phyloP scores from a whole-genome alignment of 2,888 invertebrate genomes.

The Hemithea aestivaria region DNA sequence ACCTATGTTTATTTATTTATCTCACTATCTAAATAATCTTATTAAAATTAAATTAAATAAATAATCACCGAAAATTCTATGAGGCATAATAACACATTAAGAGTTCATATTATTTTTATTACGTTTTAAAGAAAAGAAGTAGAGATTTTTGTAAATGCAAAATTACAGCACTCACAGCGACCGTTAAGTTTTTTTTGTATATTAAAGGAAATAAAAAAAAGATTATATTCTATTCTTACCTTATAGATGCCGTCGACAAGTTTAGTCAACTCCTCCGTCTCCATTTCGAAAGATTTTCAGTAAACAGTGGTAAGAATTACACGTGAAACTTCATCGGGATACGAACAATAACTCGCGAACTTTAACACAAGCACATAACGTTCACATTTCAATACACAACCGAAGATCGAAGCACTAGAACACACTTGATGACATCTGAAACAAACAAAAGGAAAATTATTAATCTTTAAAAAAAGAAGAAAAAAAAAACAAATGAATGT shows the following conservation, averaged over 20 bases:
- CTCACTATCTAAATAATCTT: too few relatives aligned
- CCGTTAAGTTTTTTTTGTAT: too few relatives aligned
- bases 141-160: too few relatives aligned
- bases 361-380: conserved; percentile 65
- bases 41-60: too few relatives aligned
- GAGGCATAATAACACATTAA: too few relatives aligned
- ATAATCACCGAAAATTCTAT: too few relatives aligned
- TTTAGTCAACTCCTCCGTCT: conserved; percentile 94
- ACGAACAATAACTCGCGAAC: conserved; percentile 49
- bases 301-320: conserved; percentile 53
- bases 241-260: conserved; percentile 94
- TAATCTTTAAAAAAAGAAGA: conserved; percentile 2
- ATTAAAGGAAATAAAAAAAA: too few relatives aligned
- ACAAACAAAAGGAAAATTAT: conserved; percentile 51
- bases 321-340: conserved; percentile 68
- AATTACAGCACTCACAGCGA: too few relatives aligned
- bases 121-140: too few relatives aligned
- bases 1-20: too few relatives aligned
- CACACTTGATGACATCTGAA: conserved; percentile 70
- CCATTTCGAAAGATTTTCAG: conserved; percentile 78
- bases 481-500: too few relatives aligned
- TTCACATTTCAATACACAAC: conserved; percentile 70
- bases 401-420: conserved; percentile 50
- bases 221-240: conserved; percentile 73
- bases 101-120: too few relatives aligned